Percentiles rank a stretch among this genome's conserved stretches.
phyloP scores from a whole-genome alignment of 2,888 invertebrate species.

The Chironomus tentans region DNA sequence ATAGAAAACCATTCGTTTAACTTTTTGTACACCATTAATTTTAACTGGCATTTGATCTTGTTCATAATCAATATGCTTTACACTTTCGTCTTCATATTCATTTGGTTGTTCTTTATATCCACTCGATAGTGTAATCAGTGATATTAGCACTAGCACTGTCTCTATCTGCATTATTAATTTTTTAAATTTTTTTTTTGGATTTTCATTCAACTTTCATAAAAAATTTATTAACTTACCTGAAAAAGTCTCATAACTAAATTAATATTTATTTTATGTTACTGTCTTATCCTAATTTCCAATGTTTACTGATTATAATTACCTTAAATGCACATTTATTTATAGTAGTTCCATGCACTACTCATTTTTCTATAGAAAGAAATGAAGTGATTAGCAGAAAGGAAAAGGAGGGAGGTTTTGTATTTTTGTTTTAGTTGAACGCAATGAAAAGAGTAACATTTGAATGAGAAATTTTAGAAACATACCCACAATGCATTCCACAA shows the following conservation, averaged over 20 bases:
- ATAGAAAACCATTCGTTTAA: not conserved
- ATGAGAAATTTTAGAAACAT: too few species aligned
- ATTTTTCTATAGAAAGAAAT: not conserved
- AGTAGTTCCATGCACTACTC: not conserved
- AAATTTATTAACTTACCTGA: not conserved
- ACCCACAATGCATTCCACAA: too few species aligned
- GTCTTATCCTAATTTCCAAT: not conserved
- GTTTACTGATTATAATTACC: slow-evolving; percentile 11
- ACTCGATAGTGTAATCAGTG: slow-evolving; percentile 19
- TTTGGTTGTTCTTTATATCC: slow-evolving; percentile 36
- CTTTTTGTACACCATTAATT: not conserved
- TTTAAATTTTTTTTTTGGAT: not conserved
- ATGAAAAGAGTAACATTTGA: too few species aligned
- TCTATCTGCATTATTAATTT: slow-evolving; percentile 5
- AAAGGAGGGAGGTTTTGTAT: not conserved
- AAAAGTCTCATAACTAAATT: not conserved
- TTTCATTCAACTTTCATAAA: not conserved
- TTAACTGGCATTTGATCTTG: slow-evolving; percentile 14
- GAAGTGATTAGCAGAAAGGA: not conserved
- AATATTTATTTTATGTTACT: not conserved
- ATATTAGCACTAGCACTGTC: not conserved
- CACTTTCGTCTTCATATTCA: slow-evolving; percentile 28
- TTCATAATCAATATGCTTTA: slow-evolving; percentile 15
- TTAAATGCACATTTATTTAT: slow-evolving; percentile 20
- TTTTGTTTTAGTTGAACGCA: not conserved